Evolutionary conservation across 2,113 vertebrate species (phyloP).

Genomic region (Myanophis thanlyinensis): DNA sequence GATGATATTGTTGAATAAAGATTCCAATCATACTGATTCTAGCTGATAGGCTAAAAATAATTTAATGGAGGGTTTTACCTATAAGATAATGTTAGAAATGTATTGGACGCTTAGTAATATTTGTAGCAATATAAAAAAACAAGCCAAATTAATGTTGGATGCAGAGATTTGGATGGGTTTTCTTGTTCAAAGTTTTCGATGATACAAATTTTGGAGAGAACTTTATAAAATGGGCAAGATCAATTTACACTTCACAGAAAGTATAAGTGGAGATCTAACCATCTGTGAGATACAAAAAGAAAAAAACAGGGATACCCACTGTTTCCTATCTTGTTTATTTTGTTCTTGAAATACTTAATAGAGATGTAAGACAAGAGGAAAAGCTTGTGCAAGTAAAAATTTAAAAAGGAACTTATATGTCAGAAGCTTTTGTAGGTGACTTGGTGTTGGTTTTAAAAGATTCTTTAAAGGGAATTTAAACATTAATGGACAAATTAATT

Average conservation of each 20-base stretch:
- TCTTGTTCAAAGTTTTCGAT: not conserved
- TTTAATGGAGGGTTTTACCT: not conserved
- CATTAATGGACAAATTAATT: not conserved
- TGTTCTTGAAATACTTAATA: not conserved
- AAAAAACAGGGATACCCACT: not conserved
- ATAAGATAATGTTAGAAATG: not conserved
- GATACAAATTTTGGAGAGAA: not conserved
- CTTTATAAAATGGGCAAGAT: not conserved
- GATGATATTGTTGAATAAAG: not conserved
- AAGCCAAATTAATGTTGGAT: not conserved
- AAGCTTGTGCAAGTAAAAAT: not conserved
- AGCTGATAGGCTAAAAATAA: not conserved
- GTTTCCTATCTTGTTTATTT: not conserved
- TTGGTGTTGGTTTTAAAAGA: not conserved
- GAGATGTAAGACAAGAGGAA: not conserved
- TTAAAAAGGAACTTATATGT: not conserved
- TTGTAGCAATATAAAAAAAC: not conserved
- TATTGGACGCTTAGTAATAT: not conserved
- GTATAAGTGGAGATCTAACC: not conserved
- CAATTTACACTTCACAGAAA: not conserved
- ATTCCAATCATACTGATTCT: not conserved
- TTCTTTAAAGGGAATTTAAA: not conserved
- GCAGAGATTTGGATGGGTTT: not conserved
- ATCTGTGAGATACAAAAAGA: not conserved
- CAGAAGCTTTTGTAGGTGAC: not conserved